Evolutionary conservation across 2,888 invertebrate genomes (phyloP).

Genomic region (Caenorhabditis sp.): DNA sequence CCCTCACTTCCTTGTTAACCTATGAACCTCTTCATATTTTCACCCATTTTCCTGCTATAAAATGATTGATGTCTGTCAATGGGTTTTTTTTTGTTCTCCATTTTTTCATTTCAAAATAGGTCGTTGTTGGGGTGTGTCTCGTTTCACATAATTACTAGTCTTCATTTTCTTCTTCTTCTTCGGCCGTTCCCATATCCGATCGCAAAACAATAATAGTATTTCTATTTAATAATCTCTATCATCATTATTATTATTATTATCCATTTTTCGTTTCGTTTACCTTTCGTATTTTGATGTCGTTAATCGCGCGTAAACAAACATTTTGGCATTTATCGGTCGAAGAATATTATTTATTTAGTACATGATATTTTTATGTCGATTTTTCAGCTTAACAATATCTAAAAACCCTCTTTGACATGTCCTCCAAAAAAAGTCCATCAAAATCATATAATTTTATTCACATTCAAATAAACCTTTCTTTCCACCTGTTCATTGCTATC

Average conservation of each 20-base stretch:
- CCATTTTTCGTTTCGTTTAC: neutral
- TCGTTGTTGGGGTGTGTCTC: neutral
- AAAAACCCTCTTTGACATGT: neutral
- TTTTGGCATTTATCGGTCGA: neutral
- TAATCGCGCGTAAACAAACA: neutral
- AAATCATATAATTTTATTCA: neutral
- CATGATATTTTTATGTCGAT: neutral
- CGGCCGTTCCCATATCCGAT: neutral
- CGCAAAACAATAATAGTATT: neutral
- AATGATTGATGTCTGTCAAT: no score
- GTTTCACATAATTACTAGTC: conserved; percentile 1
- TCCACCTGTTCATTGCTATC: neutral
- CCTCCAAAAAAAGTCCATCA: no score
- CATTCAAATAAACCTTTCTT: neutral
- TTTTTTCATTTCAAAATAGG: neutral
- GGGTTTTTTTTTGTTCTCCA: no score
- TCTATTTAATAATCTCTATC: neutral
- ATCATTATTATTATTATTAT: neutral
- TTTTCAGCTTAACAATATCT: neutral
- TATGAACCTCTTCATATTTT: no score
- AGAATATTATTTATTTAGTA: neutral
- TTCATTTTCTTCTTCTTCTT: neutral
- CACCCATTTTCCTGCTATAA: no score
- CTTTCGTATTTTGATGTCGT: neutral
- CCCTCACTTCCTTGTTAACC: no score